Conservation (phyloP, 2,888 invertebrate species). For the Papilio gigon region DNA sequence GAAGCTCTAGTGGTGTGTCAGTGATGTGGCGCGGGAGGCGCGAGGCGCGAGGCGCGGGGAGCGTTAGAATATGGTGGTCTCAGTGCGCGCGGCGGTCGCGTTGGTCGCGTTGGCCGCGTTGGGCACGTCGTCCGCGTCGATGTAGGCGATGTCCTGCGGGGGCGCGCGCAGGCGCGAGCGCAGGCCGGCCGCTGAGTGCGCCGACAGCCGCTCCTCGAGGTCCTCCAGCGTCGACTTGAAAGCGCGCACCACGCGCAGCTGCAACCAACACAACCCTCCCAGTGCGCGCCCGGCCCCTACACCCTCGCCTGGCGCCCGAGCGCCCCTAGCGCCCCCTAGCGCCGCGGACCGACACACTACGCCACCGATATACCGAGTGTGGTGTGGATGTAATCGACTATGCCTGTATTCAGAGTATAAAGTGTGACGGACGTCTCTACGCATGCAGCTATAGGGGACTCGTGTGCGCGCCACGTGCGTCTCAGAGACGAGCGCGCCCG, state of each 20-base stretch:
- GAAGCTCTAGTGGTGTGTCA: constrained; percentile 37
- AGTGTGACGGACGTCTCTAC: constrained; percentile 48
- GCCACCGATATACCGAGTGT: constrained; percentile 66
- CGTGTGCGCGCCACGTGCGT: constrained; percentile 48
- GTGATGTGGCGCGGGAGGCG: constrained; percentile 49
- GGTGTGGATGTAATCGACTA: constrained; percentile 70
- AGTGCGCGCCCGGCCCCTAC: constrained; percentile 57
- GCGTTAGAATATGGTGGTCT: constrained; percentile 73
- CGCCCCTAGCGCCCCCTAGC: constrained; percentile 45
- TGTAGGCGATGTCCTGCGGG: constrained; percentile 91
- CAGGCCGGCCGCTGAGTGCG: constrained; percentile 97
- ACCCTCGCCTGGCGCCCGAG: constrained; percentile 44
- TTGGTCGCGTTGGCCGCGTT: neutral
- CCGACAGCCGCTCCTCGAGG: constrained; percentile 98
- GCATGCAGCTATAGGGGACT: constrained; percentile 56
- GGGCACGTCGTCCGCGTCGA: constrained; percentile 85
- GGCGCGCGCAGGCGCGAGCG: constrained; percentile 90
- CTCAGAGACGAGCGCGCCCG: constrained; percentile 26
- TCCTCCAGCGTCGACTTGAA: constrained; percentile 99
- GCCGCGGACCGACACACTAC: constrained; percentile 45
- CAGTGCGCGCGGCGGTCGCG: constrained; percentile 61
- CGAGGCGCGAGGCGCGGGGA: constrained; percentile 43
- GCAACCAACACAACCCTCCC: constrained; percentile 86
- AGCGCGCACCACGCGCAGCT: constrained; percentile 99
- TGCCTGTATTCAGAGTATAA: constrained; percentile 68